phyloP scores from a whole-genome alignment of 2,888 invertebrate genomes.

The Dryobota labecula region DNA sequence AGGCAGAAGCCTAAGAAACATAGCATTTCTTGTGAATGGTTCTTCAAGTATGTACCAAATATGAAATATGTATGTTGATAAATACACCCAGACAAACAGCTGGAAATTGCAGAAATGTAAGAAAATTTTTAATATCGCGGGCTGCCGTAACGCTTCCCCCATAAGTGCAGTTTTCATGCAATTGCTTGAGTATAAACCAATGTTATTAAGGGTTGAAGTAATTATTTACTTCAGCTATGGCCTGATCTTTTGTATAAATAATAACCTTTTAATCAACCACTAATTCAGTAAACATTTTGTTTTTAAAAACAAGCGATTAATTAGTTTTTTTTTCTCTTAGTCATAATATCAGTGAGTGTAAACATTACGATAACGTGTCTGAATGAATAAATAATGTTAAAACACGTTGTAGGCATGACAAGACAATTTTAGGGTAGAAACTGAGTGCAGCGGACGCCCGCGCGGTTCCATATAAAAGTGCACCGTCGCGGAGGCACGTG shows the following conservation, averaged over 20 bases:
- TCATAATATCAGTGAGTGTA: slow-evolving; percentile 23
- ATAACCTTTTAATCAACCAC: neutral
- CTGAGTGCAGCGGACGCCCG: too few species aligned
- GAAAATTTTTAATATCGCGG: too few species aligned
- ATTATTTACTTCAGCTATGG: neutral
- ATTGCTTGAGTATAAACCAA: neutral
- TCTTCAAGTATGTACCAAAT: too few species aligned
- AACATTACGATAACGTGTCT: slow-evolving; percentile 8
- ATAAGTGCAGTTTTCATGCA: neutral
- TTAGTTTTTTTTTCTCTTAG: slow-evolving; percentile 1
- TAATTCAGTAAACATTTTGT: neutral
- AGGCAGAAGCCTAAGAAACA: too few species aligned
- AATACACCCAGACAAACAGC: too few species aligned
- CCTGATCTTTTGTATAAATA: neutral
- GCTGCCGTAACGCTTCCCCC: too few species aligned
- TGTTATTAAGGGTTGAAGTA: neutral
- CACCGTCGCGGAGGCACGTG: too few species aligned
- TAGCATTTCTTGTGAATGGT: too few species aligned
- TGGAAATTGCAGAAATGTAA: too few species aligned
- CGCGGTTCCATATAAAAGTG: too few species aligned
- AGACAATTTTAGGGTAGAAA: too few species aligned
- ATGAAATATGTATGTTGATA: too few species aligned
- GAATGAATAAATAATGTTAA: slow-evolving; percentile 16
- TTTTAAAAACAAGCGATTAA: slow-evolving; percentile 7
- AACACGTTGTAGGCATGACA: neutral